Evolutionary conservation across 2,113 vertebrate genomes (phyloP).

Genomic region (Philantomba maxwellii): DNA sequence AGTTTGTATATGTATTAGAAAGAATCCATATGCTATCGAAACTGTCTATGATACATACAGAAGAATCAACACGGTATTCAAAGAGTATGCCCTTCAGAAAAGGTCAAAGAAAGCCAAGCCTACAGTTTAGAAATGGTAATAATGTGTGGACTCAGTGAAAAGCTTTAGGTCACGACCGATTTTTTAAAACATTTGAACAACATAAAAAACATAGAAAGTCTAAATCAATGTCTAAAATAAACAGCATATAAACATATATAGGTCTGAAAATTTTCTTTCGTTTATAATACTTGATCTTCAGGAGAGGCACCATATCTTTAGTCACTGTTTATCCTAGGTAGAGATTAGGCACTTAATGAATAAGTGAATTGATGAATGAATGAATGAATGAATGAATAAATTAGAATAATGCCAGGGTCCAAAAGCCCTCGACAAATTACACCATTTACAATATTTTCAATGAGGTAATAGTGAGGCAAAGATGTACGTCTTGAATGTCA

Average conservation of each 20-base stretch:
- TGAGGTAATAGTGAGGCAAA: conserved; percentile 12
- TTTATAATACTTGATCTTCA: conserved; percentile 21
- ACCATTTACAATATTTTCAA: conserved; percentile 47
- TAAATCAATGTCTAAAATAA: conserved; percentile 35
- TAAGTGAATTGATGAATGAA: conserved; percentile 14
- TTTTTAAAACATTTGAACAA: conserved; percentile 13
- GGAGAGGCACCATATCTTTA: background rate
- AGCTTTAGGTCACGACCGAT: conserved; percentile 32
- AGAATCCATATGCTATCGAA: conserved; percentile 42
- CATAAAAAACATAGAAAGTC: background rate
- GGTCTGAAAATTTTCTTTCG: conserved; percentile 25
- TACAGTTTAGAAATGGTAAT: conserved; percentile 61
- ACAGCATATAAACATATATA: background rate
- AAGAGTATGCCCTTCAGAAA: conserved; percentile 51
- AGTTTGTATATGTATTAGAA: conserved; percentile 55
- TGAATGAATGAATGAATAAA: conserved; percentile 26
- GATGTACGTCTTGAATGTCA: conserved; percentile 38
- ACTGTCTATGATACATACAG: background rate
- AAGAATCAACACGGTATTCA: conserved; percentile 45
- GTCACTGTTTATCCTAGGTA: background rate
- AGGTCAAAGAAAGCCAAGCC: conserved; percentile 54
- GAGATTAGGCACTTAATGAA: background rate
- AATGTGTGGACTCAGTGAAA: conserved; percentile 38
- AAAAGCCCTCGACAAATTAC: conserved; percentile 43
- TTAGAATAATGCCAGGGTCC: conserved; percentile 49